Evolutionary conservation across 2,113 vertebrate genomes (phyloP).

Genomic region (Thryonomys swinderianus): DNA sequence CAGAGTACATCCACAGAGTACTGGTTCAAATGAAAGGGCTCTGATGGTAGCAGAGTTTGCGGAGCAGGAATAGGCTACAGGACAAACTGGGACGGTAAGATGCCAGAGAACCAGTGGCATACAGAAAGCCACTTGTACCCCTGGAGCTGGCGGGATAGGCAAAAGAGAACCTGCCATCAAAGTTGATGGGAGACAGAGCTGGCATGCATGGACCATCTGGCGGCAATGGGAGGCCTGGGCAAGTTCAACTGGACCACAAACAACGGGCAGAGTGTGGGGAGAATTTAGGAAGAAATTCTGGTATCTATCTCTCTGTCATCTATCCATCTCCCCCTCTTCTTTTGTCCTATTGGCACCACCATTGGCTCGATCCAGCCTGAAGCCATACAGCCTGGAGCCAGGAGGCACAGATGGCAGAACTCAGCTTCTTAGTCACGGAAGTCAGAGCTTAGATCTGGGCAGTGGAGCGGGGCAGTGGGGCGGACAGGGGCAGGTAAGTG

Average conservation of each 20-base stretch:
- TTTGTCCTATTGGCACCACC: not conserved
- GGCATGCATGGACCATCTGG: not conserved
- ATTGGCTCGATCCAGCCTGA: not conserved
- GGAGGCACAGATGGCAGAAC: not conserved
- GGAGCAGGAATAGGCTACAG: not conserved
- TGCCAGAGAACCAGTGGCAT: not conserved
- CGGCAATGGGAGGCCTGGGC: not conserved
- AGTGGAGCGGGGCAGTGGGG: too few species aligned
- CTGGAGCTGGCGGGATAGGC: not conserved
- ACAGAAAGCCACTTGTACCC: not conserved
- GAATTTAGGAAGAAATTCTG: not conserved
- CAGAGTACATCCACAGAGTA: not conserved
- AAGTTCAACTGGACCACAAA: not conserved
- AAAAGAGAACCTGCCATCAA: not conserved
- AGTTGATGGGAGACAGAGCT: not conserved
- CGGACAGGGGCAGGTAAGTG: not conserved
- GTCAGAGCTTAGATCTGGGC: not conserved
- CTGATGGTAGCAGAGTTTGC: not conserved
- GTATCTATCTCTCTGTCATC: too few species aligned
- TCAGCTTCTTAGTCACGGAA: not conserved
- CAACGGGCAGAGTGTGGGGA: not conserved
- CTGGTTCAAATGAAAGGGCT: not conserved
- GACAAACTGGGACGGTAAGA: not conserved
- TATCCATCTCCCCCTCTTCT: too few species aligned
- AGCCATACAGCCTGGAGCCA: not conserved